phyloP scores from a whole-genome alignment of 1,140 invertebrate species.

The Drosophila ambigua region DNA sequence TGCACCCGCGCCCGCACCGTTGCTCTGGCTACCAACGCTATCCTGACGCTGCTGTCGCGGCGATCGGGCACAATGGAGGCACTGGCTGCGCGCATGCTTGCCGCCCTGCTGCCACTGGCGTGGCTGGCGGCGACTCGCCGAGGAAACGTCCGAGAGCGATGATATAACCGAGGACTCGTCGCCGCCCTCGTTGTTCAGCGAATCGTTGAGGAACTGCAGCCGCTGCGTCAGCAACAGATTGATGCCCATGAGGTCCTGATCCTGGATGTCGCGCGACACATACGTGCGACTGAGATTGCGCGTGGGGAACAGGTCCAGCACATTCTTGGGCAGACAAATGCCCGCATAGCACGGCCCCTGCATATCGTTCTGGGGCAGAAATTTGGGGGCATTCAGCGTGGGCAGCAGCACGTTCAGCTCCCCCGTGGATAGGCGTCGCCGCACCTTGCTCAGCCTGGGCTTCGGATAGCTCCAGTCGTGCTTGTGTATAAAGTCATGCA shows the following conservation, averaged over 20 bases:
- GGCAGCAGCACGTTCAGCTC: constrained; percentile 71
- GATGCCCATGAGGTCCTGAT: constrained; percentile 69
- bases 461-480: constrained; percentile 69
- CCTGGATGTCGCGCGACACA: constrained; percentile 79
- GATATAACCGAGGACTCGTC: constrained; percentile 76
- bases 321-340: constrained; percentile 89
- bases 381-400: constrained; percentile 67
- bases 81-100: constrained; percentile 73
- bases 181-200: constrained; percentile 75
- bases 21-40: constrained; percentile 25
- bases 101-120: constrained; percentile 60
- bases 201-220: constrained; percentile 76
- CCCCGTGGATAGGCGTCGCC: constrained; percentile 60
- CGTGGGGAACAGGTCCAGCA: constrained; percentile 89
- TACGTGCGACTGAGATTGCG: constrained; percentile 74
- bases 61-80: constrained; percentile 69
- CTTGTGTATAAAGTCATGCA: constrained; percentile 71
- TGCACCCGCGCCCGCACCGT: constrained; percentile 1
- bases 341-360: constrained; percentile 84
- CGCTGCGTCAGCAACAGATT: constrained; percentile 67
- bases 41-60: constrained; percentile 55
- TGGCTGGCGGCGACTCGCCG: constrained; percentile 61
- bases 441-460: constrained; percentile 56
- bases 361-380: constrained; percentile 65
- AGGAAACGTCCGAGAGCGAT: constrained; percentile 77